These are phyloP conservation scores for Cerceris rybyensis DNA, from an alignment of 2,888 invertebrate species.

Conservation along the genomic window DNA sequence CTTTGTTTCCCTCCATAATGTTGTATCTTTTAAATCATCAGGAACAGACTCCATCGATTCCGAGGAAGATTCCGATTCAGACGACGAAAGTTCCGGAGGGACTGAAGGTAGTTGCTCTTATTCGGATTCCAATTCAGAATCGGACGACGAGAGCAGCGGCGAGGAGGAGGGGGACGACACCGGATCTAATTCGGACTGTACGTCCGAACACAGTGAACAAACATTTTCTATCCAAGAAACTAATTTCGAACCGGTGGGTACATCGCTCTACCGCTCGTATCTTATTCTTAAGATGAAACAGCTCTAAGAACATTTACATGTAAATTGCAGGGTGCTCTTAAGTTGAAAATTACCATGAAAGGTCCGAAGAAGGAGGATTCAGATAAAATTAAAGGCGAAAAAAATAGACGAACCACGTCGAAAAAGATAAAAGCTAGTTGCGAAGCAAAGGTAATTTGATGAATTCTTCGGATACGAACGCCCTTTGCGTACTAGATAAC, in stretches of 20 bases:
- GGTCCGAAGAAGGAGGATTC: constrained; percentile 79
- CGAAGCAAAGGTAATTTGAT: constrained; percentile 72
- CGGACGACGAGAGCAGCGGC: constrained; percentile 79
- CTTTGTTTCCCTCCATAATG: background rate
- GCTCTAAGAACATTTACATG: background rate
- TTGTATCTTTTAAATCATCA: constrained; percentile 40
- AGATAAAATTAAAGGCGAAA: constrained; percentile 76
- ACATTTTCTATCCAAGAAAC: constrained; percentile 83
- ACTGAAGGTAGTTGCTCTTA: constrained; percentile 80
- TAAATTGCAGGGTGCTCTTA: constrained; percentile 81
- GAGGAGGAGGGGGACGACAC: constrained; percentile 74
- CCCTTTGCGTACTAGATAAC: background rate
- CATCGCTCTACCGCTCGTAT: background rate
- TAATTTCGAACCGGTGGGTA: constrained; percentile 81
- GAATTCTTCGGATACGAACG: background rate
- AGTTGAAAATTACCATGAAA: constrained; percentile 83
- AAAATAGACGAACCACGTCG: constrained; percentile 64
- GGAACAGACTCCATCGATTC: constrained; percentile 81
- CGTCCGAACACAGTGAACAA: constrained; percentile 81
- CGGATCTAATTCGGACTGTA: constrained; percentile 82
- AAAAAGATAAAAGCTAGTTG: constrained; percentile 74
- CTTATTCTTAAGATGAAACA: constrained; percentile 8
- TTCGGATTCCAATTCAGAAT: constrained; percentile 80
- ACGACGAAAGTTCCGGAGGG: constrained; percentile 81
- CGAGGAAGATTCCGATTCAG: constrained; percentile 82